These are phyloP conservation scores for Scaptomyza cyrtandrae DNA, from an alignment of 2,888 invertebrate species.

Conservation along the genomic window DNA sequence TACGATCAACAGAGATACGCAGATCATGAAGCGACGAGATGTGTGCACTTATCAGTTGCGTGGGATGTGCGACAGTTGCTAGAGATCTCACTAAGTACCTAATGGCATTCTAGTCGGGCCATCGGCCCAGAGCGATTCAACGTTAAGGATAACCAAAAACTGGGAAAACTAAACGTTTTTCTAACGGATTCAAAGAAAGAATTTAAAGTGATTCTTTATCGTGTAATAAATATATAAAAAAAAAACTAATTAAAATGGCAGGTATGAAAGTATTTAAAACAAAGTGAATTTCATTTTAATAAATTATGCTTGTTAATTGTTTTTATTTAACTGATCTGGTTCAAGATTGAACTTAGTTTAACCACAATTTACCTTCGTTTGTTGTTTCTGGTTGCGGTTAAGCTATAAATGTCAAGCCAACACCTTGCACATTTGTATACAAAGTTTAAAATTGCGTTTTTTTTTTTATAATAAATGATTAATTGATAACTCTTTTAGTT, in stretches of 20 bases:
- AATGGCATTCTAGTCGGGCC: slow-evolving; percentile 42
- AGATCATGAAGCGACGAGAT: slow-evolving; percentile 49
- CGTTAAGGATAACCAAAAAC: neutral
- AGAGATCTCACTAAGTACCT: slow-evolving; percentile 20
- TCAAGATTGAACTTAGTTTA: slow-evolving; percentile 57
- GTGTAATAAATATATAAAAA: slow-evolving; percentile 1
- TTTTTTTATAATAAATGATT: neutral
- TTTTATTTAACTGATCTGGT: slow-evolving; percentile 42
- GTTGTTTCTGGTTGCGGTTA: slow-evolving; percentile 19
- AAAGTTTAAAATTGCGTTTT: neutral
- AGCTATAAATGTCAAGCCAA: slow-evolving; percentile 4
- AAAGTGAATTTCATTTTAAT: neutral
- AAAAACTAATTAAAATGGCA: slow-evolving; percentile 46
- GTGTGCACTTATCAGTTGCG: slow-evolving; percentile 66
- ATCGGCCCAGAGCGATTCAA: slow-evolving; percentile 13
- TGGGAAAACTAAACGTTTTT: neutral
- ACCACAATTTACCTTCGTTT: slow-evolving; percentile 61
- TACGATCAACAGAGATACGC: slow-evolving; percentile 38
- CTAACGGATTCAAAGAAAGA: neutral
- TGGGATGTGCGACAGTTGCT: slow-evolving; percentile 43
- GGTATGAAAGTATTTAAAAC: slow-evolving; percentile 43
- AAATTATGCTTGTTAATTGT: neutral
- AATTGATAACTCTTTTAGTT: slow-evolving; percentile 56
- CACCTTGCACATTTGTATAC: neutral
- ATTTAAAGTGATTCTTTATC: neutral